Evolutionary conservation across 2,888 invertebrate species (phyloP).

Genomic region (Nineta flava): DNA sequence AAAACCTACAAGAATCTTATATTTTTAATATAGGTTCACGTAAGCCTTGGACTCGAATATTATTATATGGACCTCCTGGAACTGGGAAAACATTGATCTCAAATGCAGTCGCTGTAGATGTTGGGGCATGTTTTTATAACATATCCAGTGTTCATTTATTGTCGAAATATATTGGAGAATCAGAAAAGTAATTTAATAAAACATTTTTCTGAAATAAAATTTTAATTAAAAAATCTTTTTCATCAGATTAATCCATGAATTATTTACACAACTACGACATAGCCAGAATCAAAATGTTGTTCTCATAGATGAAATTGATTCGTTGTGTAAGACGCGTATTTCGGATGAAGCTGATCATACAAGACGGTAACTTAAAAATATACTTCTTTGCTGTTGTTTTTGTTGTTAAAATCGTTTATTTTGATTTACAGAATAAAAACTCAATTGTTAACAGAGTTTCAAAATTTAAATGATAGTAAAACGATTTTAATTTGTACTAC

Average conservation of each 20-base stretch:
- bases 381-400: not conserved
- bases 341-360: conserved; percentile 32
- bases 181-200: conserved; percentile 32
- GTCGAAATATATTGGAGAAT: conserved; percentile 37
- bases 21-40: conserved; percentile 18
- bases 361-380: conserved; percentile 21
- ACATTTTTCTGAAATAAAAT: not conserved
- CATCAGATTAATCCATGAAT: not conserved
- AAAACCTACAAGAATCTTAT: not conserved
- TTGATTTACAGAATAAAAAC: conserved; percentile 31
- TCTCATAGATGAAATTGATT: conserved; percentile 44
- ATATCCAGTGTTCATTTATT: conserved; percentile 35
- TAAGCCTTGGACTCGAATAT: conserved; percentile 31
- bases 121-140: conserved; percentile 30
- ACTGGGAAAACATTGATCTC: conserved; percentile 31
- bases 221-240: not conserved
- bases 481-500: conserved; percentile 36
- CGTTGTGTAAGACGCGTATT: conserved; percentile 32
- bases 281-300: conserved; percentile 22
- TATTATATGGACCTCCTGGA: conserved; percentile 35
- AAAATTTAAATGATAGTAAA: conserved; percentile 22
- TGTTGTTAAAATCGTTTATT: not conserved
- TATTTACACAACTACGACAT: conserved; percentile 7
- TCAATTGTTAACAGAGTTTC: conserved; percentile 37
- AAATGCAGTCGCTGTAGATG: conserved; percentile 30